Evolutionary conservation across 2,888 invertebrate genomes (phyloP).

Genomic region (Tachina lurida): DNA sequence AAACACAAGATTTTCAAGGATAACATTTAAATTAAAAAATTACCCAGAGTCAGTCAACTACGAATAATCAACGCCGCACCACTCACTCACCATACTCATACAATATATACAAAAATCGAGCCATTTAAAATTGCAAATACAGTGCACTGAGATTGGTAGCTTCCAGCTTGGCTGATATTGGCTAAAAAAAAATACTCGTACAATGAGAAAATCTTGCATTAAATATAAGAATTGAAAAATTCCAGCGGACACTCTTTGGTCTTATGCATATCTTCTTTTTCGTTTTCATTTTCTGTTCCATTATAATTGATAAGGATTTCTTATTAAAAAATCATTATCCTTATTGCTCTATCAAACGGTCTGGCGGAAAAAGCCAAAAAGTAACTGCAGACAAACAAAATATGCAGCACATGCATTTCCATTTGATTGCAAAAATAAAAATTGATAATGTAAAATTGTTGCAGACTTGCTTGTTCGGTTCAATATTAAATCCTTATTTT

Average conservation of each 20-base stretch:
- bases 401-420: slow-evolving; percentile 55
- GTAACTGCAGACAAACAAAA: slow-evolving; percentile 25
- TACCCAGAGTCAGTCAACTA: slow-evolving; percentile 51
- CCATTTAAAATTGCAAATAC: slow-evolving; percentile 29
- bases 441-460: slow-evolving; percentile 10
- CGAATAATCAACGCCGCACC: slow-evolving; percentile 15
- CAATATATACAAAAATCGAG: background rate
- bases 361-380: background rate
- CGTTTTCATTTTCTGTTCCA: slow-evolving; percentile 6
- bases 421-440: slow-evolving; percentile 30
- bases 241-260: background rate
- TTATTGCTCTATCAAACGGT: slow-evolving; percentile 21
- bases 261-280: background rate
- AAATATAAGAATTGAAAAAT: slow-evolving; percentile 35
- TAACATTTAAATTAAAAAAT: slow-evolving; percentile 68
- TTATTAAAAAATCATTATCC: slow-evolving; percentile 63
- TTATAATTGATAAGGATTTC: slow-evolving; percentile 61
- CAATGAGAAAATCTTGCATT: background rate
- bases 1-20: slow-evolving; percentile 60
- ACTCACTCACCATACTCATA: too few relatives aligned
- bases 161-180: slow-evolving; percentile 5
- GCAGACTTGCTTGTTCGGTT: slow-evolving; percentile 3
- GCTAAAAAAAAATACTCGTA: background rate
- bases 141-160: background rate
- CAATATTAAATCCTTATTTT: slow-evolving; percentile 43